Base-by-base conservation (phyloP, 2,797 vertebrate genomes). In the Morus bassanus region DNA sequence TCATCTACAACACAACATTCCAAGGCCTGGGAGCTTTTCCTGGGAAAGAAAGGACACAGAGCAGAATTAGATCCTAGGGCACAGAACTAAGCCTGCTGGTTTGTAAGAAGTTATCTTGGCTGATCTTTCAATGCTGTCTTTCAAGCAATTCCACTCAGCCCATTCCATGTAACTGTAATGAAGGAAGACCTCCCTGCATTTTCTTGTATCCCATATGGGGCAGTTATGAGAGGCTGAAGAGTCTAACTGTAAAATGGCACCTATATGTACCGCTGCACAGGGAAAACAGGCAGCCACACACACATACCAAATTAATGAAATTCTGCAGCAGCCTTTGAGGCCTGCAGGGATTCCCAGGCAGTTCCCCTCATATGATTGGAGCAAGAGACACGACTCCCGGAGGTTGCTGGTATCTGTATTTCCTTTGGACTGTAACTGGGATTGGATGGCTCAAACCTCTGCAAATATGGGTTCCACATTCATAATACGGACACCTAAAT, bases 301-400 rank as follows among this genome's bases (percentile, higher is more conserved):
- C 8, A 53, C 23, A 17, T 21, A 22, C 8, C 48, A 28, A 67
- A 72, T 24, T 33, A 2, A 61, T 46, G 4, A 43, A 11, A 60
- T 27, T 30, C 60, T 43, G 51, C 60, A 57, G 39, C 8, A n/a
- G 21, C 17, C 14, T 37, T 12, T 0, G 1, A 65, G 70, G 48
- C 35, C 35, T 56, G 30, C 6, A 69, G 33, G 73, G 23, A 63
- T 59, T 27, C 53, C 61, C 41, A 46, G 12, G 21, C 14, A 31
- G 33, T 22, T 63, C 6, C 13, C 12, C 28, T 75, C 39, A 6
- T 28, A n/a, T 1, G 3, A 65, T 0, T n/a, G 53, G 15, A 70
- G 22, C 17, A 63, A 80, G 54, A 72, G 18, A 18, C 5, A 30
- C 0, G 4, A 21, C 24, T 67, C 56, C 35, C 18, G 69, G 41